A percentile compares a stretch with the other conserved stretches of the same genome.
Evolutionary conservation across 1,140 invertebrate genomes (phyloP).

Genomic region (Trichomalopsis sarcophagae): DNA sequence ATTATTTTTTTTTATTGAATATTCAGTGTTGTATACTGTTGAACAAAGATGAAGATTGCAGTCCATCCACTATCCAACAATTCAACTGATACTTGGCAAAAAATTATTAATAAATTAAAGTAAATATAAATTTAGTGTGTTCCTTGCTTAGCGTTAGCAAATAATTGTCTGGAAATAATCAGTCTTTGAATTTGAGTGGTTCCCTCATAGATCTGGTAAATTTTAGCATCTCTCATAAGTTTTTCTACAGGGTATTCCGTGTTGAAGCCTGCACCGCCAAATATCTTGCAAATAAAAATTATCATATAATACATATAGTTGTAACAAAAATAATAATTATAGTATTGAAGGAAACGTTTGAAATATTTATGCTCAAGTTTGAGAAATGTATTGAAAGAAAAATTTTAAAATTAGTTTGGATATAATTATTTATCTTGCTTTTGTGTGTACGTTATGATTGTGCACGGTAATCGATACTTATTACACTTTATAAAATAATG

Average conservation of each 20-base stretch:
- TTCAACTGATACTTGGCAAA: conserved; percentile 82
- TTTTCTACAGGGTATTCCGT: conserved; percentile 98
- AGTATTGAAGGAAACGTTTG: neutral
- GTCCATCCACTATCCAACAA: conserved; percentile 80
- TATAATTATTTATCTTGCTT: no score
- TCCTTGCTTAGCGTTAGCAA: conserved; percentile 65
- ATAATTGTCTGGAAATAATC: conserved; percentile 91
- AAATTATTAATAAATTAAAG: neutral
- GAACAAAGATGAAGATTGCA: conserved; percentile 70
- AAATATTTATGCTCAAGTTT: no score
- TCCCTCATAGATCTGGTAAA: conserved; percentile 99
- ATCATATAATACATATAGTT: neutral
- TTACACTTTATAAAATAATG: conserved; percentile 23
- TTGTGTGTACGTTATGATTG: no score
- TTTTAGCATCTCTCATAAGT: conserved; percentile 99
- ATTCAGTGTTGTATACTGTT: neutral
- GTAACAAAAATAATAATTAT: neutral
- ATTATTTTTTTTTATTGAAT: neutral
- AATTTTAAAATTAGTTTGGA: no score
- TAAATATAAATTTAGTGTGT: conserved; percentile 14
- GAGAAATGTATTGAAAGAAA: no score
- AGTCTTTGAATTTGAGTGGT: conserved; percentile 97
- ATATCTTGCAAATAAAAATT: conserved; percentile 79
- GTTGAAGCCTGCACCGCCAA: conserved; percentile 99
- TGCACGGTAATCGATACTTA: neutral